Conservation (phyloP, 2,797 vertebrate genomes). For the Crenichthys baileyi region DNA sequence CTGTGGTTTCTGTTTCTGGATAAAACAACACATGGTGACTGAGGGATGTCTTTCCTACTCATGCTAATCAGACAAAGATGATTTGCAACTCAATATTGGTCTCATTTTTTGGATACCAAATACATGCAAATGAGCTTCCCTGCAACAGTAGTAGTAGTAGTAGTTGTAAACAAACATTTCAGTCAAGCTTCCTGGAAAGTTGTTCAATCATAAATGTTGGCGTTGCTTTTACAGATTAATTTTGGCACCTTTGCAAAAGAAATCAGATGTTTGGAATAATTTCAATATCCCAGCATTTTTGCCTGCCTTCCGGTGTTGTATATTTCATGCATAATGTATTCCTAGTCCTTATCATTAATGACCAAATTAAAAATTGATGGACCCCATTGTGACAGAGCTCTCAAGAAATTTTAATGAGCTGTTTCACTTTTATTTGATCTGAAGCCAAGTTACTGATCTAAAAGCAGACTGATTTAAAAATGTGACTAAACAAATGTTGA, state of each 20-base stretch:
- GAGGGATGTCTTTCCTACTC: constrained; percentile 27
- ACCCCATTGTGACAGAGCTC: constrained; percentile 1
- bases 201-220: constrained; percentile 18
- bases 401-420: constrained; percentile 6
- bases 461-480: neutral
- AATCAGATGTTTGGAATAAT: constrained; percentile 10
- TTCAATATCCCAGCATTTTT: neutral
- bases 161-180: neutral
- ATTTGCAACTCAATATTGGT: constrained; percentile 76
- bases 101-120: constrained; percentile 65
- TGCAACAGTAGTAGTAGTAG: constrained; percentile 19
- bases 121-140: constrained; percentile 72
- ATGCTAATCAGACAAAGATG: constrained; percentile 62
- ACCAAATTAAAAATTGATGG: constrained; percentile 11
- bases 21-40: constrained; percentile 36
- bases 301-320: constrained; percentile 4
- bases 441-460: neutral
- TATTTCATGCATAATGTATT: neutral
- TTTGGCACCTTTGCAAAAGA: neutral
- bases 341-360: neutral
- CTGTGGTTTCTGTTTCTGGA: constrained; percentile 27
- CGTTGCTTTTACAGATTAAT: constrained; percentile 23
- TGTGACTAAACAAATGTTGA: neutral
- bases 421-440: constrained; percentile 6
- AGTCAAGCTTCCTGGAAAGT: constrained; percentile 26